Evolutionary conservation across 2,888 invertebrate species (phyloP).

Genomic region (Palloptera scutellata): DNA sequence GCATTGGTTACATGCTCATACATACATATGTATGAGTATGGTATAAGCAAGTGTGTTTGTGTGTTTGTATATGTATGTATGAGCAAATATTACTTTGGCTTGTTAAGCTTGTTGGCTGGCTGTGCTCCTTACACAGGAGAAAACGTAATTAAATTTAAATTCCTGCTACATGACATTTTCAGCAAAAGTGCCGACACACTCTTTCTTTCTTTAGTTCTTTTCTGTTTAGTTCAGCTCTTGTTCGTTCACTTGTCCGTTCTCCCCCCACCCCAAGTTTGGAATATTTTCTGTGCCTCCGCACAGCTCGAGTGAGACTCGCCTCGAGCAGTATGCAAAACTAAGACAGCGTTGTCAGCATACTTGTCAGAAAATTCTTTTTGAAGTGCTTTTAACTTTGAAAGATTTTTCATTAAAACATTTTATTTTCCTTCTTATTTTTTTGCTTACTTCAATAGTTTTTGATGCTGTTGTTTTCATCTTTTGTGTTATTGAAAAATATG

Average conservation of each 20-base stretch:
- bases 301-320: neutral
- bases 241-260: too few relatives aligned
- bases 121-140: neutral
- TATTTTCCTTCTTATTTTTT: slow-evolving; percentile 40
- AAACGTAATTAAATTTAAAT: slow-evolving; percentile 55
- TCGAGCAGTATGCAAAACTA: slow-evolving; percentile 50
- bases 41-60: neutral
- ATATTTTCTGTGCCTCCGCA: too few relatives aligned
- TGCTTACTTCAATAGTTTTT: slow-evolving; percentile 54
- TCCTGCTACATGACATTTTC: slow-evolving; percentile 51
- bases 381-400: slow-evolving; percentile 48
- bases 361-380: slow-evolving; percentile 49
- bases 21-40: neutral
- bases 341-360: slow-evolving; percentile 56
- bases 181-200: slow-evolving; percentile 46
- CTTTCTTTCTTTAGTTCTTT: neutral
- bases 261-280: too few relatives aligned
- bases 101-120: neutral
- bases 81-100: neutral
- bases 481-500: too few relatives aligned
- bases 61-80: neutral
- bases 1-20: neutral
- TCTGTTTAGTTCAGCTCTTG: too few relatives aligned
- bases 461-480: slow-evolving; percentile 13
- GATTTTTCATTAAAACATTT: slow-evolving; percentile 52